Conservation (phyloP, 2,888 invertebrate genomes). For the Hylaea fasciaria region DNA sequence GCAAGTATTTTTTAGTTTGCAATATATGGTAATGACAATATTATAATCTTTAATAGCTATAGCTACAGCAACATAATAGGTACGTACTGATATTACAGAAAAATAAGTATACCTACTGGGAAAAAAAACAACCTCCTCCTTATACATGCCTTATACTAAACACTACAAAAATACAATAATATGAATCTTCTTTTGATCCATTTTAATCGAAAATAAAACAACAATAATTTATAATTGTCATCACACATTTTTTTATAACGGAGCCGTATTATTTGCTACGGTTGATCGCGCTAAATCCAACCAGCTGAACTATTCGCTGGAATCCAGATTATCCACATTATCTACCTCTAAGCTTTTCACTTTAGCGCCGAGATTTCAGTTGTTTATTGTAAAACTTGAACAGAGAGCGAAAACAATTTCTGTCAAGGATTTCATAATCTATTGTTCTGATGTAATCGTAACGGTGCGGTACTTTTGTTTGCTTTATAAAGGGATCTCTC, state of each 20-base stretch:
- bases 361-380: slow-evolving; percentile 8
- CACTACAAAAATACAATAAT: too few relatives aligned
- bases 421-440: slow-evolving; percentile 6
- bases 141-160: too few relatives aligned
- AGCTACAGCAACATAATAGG: too few relatives aligned
- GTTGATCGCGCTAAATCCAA: slow-evolving; percentile 18
- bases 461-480: slow-evolving; percentile 4
- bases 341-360: slow-evolving; percentile 8
- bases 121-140: too few relatives aligned
- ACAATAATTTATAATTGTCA: too few relatives aligned
- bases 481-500: not conserved
- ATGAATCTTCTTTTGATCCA: too few relatives aligned
- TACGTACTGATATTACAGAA: too few relatives aligned
- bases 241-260: not conserved
- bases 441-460: slow-evolving; percentile 15
- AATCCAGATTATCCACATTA: slow-evolving; percentile 16
- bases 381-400: slow-evolving; percentile 15
- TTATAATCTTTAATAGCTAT: too few relatives aligned
- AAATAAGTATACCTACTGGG: too few relatives aligned
- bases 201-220: too few relatives aligned
- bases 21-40: too few relatives aligned
- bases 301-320: slow-evolving; percentile 12
- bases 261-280: not conserved
- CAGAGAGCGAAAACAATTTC: slow-evolving; percentile 13
- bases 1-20: too few relatives aligned